Base-by-base conservation (phyloP, 2,888 invertebrate species). In the Xestia xanthographa region DNA sequence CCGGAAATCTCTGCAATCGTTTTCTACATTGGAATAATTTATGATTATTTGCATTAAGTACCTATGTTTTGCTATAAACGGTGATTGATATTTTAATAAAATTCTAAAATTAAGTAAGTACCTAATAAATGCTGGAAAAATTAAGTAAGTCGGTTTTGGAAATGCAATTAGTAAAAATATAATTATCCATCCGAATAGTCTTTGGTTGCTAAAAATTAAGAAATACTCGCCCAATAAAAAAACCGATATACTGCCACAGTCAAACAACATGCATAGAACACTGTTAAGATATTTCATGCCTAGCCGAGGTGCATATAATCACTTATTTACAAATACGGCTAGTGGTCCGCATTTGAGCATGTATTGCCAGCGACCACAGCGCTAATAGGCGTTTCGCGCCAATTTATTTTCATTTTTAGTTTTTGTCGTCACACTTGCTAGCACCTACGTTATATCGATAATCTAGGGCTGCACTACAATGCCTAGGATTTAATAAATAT, bases 401-500 rank as follows among this genome's bases (percentile, higher is more conserved):
- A 87, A 93, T 94, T 94, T 94, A 94, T 94, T 94, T 94, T 93
- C 92, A 93, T 91, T 94, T 93, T 93, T 90, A 92, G 92, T 94
- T 95, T 91, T 95, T 95, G 90, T 93, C 92, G 90, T 90, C 90
- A 91, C 91, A 93, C 90, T 92, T 91, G 89, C 91, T 92, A 91
- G 92, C 94, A 91, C 94, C 93, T 93, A 93, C 93, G 91, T 92
- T 91, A 91, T 90, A 90, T 90, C 82, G 82, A 89, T 85, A 89
- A 85, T 86, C 77, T 90, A 95, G 94, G 95, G 95, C 86, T 94
- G 92, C 80, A 75, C 50, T 72, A 53, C 41, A 75, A 68, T 65
- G 66, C 66, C 48, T 62, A 67, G 22, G 43, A 41, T 50, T 66
- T 41, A 26, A n/a, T 26, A 5, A 43, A 71, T 29, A 38, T 17